phyloP scores from a whole-genome alignment of 2,113 vertebrate species.

The Chaetodon auriga region DNA sequence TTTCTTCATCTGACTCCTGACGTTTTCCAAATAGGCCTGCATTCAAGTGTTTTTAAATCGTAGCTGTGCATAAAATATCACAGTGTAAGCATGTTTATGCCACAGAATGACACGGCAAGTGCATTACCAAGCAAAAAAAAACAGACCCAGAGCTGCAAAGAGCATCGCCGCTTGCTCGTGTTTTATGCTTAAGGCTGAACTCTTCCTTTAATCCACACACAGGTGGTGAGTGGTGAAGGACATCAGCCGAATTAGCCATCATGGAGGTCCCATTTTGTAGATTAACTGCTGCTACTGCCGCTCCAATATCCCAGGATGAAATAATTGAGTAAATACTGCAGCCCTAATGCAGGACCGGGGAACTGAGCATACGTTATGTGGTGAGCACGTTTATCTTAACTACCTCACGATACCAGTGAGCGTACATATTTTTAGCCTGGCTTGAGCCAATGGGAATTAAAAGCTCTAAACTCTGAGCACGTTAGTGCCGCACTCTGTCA shows the following conservation, averaged over 20 bases:
- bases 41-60: background rate
- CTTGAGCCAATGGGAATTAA: constrained; percentile 35
- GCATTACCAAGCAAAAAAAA: background rate
- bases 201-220: constrained; percentile 30
- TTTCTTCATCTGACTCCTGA: background rate
- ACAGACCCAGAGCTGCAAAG: background rate
- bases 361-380: constrained; percentile 44
- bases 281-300: constrained; percentile 60
- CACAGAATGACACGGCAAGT: background rate
- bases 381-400: constrained; percentile 56
- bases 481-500: constrained; percentile 25
- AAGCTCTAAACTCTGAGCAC: constrained; percentile 31
- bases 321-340: constrained; percentile 64
- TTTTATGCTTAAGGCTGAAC: constrained; percentile 23
- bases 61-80: background rate
- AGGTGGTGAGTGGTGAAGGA: constrained; percentile 48
- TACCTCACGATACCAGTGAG: constrained; percentile 37
- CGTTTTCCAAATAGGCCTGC: background rate
- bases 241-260: constrained; percentile 55
- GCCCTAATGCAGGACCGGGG: constrained; percentile 59
- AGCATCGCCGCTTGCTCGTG: background rate
- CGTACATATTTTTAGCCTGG: constrained; percentile 46
- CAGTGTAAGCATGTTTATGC: background rate
- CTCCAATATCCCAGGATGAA: constrained; percentile 55
- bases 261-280: constrained; percentile 60